These are phyloP conservation scores for Rhagonycha fulva DNA, from an alignment of 2,888 invertebrate genomes.

Conservation along the genomic window DNA sequence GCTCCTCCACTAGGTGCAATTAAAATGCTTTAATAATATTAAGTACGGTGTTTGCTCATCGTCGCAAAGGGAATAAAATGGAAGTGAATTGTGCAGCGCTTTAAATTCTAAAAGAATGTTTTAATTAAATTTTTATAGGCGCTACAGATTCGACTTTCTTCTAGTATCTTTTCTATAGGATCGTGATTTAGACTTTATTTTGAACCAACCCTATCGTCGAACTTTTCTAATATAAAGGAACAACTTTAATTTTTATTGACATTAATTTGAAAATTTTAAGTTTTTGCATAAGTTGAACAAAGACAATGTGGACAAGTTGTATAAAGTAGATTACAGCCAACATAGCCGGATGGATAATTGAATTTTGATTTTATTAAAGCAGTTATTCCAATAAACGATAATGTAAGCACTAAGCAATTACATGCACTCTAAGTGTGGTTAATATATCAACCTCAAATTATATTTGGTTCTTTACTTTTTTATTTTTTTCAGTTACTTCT, in stretches of 20 bases:
- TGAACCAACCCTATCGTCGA: not conserved
- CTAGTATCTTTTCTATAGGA: not conserved
- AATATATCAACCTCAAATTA: too few species aligned
- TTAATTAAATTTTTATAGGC: conserved; percentile 32
- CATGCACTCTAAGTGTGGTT: not conserved
- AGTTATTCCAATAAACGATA: not conserved
- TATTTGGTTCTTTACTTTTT: too few species aligned
- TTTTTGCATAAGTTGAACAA: not conserved
- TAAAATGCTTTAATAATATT: conserved; percentile 28
- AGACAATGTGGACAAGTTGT: not conserved
- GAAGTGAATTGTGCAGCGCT: conserved; percentile 23
- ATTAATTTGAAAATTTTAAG: not conserved
- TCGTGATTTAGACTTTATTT: not conserved
- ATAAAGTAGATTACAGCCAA: not conserved
- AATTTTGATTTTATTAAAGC: not conserved
- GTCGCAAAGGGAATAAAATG: conserved; percentile 20
- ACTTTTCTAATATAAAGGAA: not conserved
- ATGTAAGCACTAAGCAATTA: not conserved
- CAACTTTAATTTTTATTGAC: not conserved
- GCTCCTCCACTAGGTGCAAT: conserved; percentile 15
- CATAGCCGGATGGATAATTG: not conserved
- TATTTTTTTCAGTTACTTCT: too few species aligned
- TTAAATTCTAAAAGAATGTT: conserved; percentile 31
- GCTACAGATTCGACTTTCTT: conserved; percentile 6
- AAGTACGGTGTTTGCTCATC: conserved; percentile 26